Conservation (phyloP, 2,888 invertebrate species). For the Sipha maydis region DNA sequence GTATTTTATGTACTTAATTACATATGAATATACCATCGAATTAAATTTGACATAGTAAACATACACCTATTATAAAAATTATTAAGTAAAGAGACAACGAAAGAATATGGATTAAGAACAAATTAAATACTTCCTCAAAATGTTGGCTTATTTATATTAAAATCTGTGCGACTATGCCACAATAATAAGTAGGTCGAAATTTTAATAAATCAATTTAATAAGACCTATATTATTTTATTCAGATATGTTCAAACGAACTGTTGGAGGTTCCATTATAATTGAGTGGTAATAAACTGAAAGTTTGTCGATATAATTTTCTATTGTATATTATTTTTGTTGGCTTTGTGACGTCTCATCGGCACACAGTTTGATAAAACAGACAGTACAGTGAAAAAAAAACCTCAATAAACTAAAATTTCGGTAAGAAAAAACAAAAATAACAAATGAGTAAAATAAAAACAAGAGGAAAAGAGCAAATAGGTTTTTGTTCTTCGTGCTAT, state of each 20-base stretch:
- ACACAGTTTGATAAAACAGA: slow-evolving; percentile 7
- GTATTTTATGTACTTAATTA: no score
- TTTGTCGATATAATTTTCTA: slow-evolving; percentile 46
- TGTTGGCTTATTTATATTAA: background rate
- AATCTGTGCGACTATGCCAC: background rate
- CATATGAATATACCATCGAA: no score
- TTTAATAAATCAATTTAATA: slow-evolving; percentile 1
- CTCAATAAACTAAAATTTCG: slow-evolving; percentile 32
- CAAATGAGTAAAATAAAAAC: slow-evolving; percentile 18
- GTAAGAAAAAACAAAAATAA: slow-evolving; percentile 12
- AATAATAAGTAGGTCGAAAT: background rate
- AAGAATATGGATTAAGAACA: no score
- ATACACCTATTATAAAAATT: no score
- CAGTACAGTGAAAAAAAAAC: background rate
- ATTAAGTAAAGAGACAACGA: no score
- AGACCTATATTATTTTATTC: background rate
- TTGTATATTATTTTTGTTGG: slow-evolving; percentile 21
- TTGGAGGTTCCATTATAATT: slow-evolving; percentile 41
- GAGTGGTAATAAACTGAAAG: slow-evolving; percentile 42
- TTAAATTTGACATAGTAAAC: no score
- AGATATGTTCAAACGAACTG: slow-evolving; percentile 18
- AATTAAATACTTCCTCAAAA: background rate
- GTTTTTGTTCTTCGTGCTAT: background rate
- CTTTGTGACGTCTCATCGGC: background rate
- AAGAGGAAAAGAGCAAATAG: background rate